Percentiles rank a stretch among this genome's conserved stretches.
These are phyloP conservation scores for Drosophila mimica DNA, from an alignment of 2,888 invertebrate species.

Conservation along the genomic window DNA sequence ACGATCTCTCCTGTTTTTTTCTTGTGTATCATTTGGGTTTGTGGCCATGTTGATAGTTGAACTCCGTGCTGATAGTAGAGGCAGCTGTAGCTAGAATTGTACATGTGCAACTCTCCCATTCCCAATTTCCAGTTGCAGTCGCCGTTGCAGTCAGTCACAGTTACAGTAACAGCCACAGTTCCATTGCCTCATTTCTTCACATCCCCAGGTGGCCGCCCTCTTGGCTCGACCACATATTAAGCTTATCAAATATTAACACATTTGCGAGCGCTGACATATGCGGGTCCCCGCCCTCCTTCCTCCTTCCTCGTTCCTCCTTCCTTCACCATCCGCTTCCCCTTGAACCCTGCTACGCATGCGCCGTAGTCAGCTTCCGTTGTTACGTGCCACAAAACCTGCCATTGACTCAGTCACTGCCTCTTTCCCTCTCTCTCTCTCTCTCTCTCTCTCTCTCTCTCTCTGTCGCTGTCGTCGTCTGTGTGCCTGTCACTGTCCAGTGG, in stretches of 20 bases:
- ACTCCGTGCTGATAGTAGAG: not conserved
- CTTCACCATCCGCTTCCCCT: no score
- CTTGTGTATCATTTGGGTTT: slow-evolving; percentile 39
- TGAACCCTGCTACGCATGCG: slow-evolving; percentile 52
- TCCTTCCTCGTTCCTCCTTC: not conserved
- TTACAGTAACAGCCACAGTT: slow-evolving; percentile 13
- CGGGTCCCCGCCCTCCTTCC: slow-evolving; percentile 28
- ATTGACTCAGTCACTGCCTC: not conserved
- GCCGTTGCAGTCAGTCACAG: slow-evolving; percentile 8
- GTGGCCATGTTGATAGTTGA: slow-evolving; percentile 21
- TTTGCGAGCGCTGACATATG: slow-evolving; percentile 73
- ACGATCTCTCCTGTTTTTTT: not conserved
- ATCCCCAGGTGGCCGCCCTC: slow-evolving; percentile 43
- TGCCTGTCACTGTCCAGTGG: not conserved
- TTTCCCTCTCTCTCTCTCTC: not conserved
- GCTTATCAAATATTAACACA: slow-evolving; percentile 81
- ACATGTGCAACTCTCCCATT: slow-evolving; percentile 49
- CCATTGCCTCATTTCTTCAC: slow-evolving; percentile 12
- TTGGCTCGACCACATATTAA: slow-evolving; percentile 70
- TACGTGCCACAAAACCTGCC: slow-evolving; percentile 60
- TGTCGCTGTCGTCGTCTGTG: not conserved
- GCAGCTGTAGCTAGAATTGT: slow-evolving; percentile 3
- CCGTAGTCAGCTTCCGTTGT: slow-evolving; percentile 68
- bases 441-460: not conserved
- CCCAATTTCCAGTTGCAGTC: slow-evolving; percentile 1